These are phyloP conservation scores for Hipposideros armiger DNA, from an alignment of 2,113 vertebrate genomes.

Conservation along the genomic window DNA sequence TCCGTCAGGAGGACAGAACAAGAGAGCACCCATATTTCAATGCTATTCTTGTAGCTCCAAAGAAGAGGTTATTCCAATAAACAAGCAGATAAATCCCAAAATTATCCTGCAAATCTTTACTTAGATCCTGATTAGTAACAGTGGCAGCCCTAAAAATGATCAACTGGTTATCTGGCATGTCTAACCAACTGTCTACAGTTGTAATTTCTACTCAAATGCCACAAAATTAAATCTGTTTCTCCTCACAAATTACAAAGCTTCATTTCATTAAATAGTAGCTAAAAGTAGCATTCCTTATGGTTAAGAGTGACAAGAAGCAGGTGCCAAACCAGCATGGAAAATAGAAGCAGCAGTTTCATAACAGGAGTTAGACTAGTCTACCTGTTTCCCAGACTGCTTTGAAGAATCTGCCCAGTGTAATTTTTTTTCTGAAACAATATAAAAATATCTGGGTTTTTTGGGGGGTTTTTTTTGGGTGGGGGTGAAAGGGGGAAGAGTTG, in stretches of 20 bases:
- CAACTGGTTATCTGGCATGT: constrained; percentile 41
- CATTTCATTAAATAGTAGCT: constrained; percentile 16
- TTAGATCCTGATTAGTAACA: background rate
- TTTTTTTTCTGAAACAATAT: constrained; percentile 24
- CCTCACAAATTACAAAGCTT: constrained; percentile 55
- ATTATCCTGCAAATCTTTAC: background rate
- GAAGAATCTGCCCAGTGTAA: background rate
- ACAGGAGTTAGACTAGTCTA: background rate
- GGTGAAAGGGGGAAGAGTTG: too few species aligned
- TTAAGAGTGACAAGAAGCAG: constrained; percentile 64
- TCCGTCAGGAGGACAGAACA: background rate
- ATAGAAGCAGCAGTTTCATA: background rate
- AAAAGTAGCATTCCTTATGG: background rate
- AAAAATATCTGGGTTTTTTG: background rate
- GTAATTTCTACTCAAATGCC: constrained; percentile 26
- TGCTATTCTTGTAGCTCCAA: background rate
- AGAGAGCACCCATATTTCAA: background rate
- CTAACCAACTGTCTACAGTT: constrained; percentile 16
- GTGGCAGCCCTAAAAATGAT: background rate
- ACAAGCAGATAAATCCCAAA: constrained; percentile 11
- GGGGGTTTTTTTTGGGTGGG: too few species aligned
- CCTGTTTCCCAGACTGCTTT: constrained; percentile 57
- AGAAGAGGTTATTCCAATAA: background rate
- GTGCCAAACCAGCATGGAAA: constrained; percentile 36
- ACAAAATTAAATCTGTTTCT: constrained; percentile 61